Percentiles rank a stretch among this genome's conserved stretches.
Conservation (phyloP, 2,888 invertebrate genomes). For the Drosophila nigricruria region DNA sequence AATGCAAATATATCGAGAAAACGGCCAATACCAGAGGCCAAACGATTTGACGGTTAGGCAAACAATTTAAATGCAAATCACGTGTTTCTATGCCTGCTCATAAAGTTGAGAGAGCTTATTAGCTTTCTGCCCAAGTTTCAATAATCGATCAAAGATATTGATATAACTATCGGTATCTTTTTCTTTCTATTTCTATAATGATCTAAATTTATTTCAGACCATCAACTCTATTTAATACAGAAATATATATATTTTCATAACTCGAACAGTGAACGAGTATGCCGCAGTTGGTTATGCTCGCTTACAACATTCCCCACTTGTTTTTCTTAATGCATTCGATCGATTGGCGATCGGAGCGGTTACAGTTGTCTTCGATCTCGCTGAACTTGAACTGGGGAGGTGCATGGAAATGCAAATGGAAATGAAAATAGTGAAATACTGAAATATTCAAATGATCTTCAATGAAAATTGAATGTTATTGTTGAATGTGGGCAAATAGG, state of each 20-base stretch:
- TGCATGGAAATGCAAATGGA: constrained; percentile 13
- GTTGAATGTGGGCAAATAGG: constrained; percentile 35
- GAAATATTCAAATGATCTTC: constrained; percentile 23
- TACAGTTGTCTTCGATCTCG: constrained; percentile 18
- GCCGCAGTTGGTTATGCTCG: neutral
- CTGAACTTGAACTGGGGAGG: constrained; percentile 66
- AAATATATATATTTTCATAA: too few relatives aligned
- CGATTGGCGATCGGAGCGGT: constrained; percentile 29
- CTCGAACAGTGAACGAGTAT: too few relatives aligned
- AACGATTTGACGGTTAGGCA: constrained; percentile 44
- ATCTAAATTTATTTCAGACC: too few relatives aligned
- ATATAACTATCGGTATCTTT: too few relatives aligned
- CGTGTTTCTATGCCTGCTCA: constrained; percentile 32
- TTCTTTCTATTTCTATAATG: too few relatives aligned
- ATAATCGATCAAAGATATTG: too few relatives aligned
- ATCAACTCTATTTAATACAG: too few relatives aligned
- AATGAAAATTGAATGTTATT: constrained; percentile 59
- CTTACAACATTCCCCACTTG: neutral
- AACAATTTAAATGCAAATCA: constrained; percentile 72
- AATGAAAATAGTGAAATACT: constrained; percentile 9
- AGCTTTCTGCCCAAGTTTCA: too few relatives aligned
- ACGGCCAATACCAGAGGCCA: constrained; percentile 28
- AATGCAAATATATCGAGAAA: constrained; percentile 64
- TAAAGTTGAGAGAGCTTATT: neutral
- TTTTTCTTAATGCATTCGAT: constrained; percentile 61